Evolutionary conservation across 2,888 invertebrate genomes (phyloP), one percentile per base, ranked within the genome.

Genomic region (Frankliniella intonsa): DNA sequence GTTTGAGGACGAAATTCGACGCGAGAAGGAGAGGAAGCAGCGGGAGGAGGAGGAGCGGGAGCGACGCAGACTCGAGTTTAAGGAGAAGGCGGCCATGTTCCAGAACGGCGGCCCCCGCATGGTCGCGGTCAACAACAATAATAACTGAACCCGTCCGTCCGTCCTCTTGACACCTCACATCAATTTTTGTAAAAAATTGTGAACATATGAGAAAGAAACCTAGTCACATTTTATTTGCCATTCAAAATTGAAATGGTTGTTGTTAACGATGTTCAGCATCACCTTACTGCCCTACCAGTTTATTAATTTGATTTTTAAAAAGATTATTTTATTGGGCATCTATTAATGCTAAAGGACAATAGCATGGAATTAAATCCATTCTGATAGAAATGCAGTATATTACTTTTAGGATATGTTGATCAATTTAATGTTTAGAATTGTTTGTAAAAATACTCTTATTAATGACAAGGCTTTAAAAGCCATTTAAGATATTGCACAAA

Each of bases 1-100:
- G 89, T 97, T 97, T 88, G 97, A 97, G 87, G 93, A 94, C 85
- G 98, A 98, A 89, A 97, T 98, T 84, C 92, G 94, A 83, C 92
- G 94, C 88, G 97, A 98, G 87, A 97, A 97, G 87, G 97, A 97
- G 86, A 95, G 97, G 86, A 92, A 95, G 85, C 93, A 94, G 84
- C 91, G 93, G 82, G 91, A 94, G 86, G 95, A 95, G 82, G 96
- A 97, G 87, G 96, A 97, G 85, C 94, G 92, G 86, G 94, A 94
- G 49, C 89, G 92, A 83, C 90, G 97, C 84, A 92, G 93, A 87
- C 93, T 93, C 86, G 93, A 94, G 86, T 98, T 98, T 88, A 93
- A 95, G 88, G 94, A 97, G 88, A 96, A 95, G 88, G 95, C 97
- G 69, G 94, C 95, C 80, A 88, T 96, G 86, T 97, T 97, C 86